A percentile compares a stretch with the other conserved stretches of the same genome.
phyloP scores from a whole-genome alignment of 2,888 invertebrate species.

The Caenorhabditis wallacei region DNA sequence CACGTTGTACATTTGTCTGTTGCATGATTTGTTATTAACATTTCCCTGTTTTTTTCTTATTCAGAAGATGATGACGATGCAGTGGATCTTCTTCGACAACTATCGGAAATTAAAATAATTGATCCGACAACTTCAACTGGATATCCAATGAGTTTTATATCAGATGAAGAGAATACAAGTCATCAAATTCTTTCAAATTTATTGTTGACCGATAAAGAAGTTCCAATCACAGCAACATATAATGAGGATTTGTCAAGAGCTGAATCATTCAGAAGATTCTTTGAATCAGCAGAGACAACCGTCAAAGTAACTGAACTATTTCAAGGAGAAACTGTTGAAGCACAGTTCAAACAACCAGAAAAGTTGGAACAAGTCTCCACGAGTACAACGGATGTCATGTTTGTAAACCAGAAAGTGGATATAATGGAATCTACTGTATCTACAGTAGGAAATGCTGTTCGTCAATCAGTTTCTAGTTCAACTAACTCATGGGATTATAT shows the following conservation, averaged over 20 bases:
- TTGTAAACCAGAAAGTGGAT: conserved; percentile 48
- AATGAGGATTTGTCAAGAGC: conserved; percentile 66
- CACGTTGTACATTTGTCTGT: conserved; percentile 43
- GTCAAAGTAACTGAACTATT: conserved; percentile 69
- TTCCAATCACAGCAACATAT: conserved; percentile 61
- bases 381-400: conserved; percentile 53
- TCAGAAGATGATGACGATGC: conserved; percentile 62
- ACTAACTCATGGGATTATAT: conserved; percentile 65
- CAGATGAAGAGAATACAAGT: conserved; percentile 57
- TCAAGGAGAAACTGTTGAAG: conserved; percentile 46
- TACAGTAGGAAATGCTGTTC: conserved; percentile 44
- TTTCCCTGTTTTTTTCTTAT: conserved; percentile 3
- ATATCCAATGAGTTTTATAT: conserved; percentile 40
- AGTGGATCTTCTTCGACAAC: conserved; percentile 46
- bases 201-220: conserved; percentile 47
- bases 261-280: conserved; percentile 70
- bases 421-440: conserved; percentile 38
- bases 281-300: conserved; percentile 70
- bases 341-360: conserved; percentile 15
- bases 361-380: conserved; percentile 37
- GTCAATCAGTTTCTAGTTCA: conserved; percentile 53
- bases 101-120: conserved; percentile 52
- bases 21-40: conserved; percentile 31
- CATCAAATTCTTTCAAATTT: conserved; percentile 49
- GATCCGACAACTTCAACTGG: conserved; percentile 39